Conservation (phyloP, 2,797 vertebrate species). For the Eurystomus glaucurus region DNA sequence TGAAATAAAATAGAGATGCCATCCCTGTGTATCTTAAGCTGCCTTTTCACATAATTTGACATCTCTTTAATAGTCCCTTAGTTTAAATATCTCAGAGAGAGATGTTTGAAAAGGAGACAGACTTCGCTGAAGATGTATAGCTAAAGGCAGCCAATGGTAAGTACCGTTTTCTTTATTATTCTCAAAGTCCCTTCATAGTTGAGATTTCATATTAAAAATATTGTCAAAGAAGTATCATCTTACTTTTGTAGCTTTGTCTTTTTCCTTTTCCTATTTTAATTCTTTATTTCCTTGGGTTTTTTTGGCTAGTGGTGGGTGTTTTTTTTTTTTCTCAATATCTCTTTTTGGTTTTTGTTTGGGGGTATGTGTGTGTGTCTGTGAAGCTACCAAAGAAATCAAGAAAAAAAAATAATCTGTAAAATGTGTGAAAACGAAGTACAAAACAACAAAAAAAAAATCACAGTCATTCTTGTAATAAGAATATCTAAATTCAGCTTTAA, state of each 20-base stretch:
- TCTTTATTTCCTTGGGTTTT: fast-evolving
- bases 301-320: neutral
- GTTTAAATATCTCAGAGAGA: neutral
- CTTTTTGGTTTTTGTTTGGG: fast-evolving
- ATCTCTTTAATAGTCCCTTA: neutral
- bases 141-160: neutral
- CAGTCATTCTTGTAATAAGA: neutral
- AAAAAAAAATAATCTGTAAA: neutral
- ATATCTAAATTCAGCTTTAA: neutral
- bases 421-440: fast-evolving
- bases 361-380: neutral
- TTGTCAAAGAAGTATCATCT: neutral
- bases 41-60: neutral
- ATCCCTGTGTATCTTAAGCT: neutral
- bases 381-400: too few relatives aligned
- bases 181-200: neutral
- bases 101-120: neutral
- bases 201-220: neutral
- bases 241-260: neutral
- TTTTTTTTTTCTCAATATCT: neutral
- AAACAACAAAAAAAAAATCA: neutral
- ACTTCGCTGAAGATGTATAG: neutral
- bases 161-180: neutral
- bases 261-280: neutral
- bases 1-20: neutral